These are phyloP conservation scores for Ferrisia virgata DNA, from an alignment of 2,888 invertebrate species.

Conservation along the genomic window DNA sequence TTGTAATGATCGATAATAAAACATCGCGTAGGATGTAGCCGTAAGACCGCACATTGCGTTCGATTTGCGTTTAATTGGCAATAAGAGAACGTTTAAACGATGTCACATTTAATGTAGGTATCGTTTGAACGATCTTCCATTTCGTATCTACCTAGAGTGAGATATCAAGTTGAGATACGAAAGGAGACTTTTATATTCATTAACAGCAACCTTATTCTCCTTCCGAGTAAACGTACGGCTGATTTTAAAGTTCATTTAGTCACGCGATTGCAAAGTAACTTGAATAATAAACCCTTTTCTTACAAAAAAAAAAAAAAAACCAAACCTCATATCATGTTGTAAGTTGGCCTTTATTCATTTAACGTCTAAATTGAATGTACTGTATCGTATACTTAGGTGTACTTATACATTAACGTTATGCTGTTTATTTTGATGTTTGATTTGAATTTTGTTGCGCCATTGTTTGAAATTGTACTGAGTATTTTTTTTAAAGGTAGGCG, in stretches of 20 bases:
- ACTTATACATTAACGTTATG: neutral
- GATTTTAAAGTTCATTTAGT: conserved; percentile 12
- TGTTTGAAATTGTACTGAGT: neutral
- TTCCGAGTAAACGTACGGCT: conserved; percentile 1
- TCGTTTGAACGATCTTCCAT: conserved; percentile 34
- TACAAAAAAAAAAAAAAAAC: no score
- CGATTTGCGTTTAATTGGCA: conserved; percentile 43
- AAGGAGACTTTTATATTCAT: conserved; percentile 23
- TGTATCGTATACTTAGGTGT: neutral
- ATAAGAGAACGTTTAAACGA: conserved; percentile 41
- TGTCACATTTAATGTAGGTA: conserved; percentile 42
- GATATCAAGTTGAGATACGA: conserved; percentile 38
- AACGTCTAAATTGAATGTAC: neutral
- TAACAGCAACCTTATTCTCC: conserved; percentile 9
- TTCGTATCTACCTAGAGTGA: conserved; percentile 27
- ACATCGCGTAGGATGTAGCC: conserved; percentile 34
- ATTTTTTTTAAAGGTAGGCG: neutral
- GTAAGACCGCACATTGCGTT: conserved; percentile 42
- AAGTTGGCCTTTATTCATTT: neutral
- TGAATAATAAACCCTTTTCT: conserved; percentile 10
- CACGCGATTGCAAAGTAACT: conserved; percentile 12
- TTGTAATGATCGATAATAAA: conserved; percentile 35
- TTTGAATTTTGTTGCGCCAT: neutral
- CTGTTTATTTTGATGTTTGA: no score
- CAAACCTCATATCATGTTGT: neutral